Conservation (phyloP, 2,888 invertebrate genomes). For the Vandiemenella viatica region DNA sequence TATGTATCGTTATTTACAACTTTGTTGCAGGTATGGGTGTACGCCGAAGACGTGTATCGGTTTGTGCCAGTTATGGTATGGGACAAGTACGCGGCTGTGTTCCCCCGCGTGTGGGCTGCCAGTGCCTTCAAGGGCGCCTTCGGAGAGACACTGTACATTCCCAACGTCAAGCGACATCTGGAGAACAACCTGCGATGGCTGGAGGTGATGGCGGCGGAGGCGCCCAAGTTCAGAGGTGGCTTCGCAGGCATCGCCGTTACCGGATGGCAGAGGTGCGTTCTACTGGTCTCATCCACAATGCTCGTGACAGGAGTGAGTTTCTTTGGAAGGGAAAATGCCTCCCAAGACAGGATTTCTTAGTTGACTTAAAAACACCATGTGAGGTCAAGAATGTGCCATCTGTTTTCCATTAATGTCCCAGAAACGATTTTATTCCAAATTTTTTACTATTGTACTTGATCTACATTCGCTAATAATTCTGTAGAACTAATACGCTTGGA, state of each 20-base stretch:
- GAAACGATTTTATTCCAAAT: too few species aligned
- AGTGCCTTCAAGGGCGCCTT: constrained; percentile 64
- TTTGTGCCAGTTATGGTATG: constrained; percentile 36
- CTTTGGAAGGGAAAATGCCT: too few species aligned
- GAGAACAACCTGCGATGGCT: constrained; percentile 57
- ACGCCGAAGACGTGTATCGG: constrained; percentile 52
- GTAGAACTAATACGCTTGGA: too few species aligned
- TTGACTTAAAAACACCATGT: too few species aligned
- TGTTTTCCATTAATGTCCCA: too few species aligned
- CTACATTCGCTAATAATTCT: too few species aligned
- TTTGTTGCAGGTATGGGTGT: constrained; percentile 49
- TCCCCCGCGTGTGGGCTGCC: constrained; percentile 54
- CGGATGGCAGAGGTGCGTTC: constrained; percentile 37
- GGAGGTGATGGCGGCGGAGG: constrained; percentile 45
- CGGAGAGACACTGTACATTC: constrained; percentile 51
- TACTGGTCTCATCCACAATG: too few species aligned
- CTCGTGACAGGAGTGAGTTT: too few species aligned
- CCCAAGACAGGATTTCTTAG: too few species aligned
- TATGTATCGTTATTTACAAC: too few species aligned
- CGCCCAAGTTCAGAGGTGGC: constrained; percentile 34
- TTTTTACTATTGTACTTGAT: too few species aligned
- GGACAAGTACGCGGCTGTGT: constrained; percentile 51
- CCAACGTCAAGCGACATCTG: constrained; percentile 48
- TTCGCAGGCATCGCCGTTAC: constrained; percentile 40
- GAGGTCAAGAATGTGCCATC: too few species aligned